Evolutionary conservation across 2,797 vertebrate species (phyloP).

Genomic region (Mormyrus proboscirostris): DNA sequence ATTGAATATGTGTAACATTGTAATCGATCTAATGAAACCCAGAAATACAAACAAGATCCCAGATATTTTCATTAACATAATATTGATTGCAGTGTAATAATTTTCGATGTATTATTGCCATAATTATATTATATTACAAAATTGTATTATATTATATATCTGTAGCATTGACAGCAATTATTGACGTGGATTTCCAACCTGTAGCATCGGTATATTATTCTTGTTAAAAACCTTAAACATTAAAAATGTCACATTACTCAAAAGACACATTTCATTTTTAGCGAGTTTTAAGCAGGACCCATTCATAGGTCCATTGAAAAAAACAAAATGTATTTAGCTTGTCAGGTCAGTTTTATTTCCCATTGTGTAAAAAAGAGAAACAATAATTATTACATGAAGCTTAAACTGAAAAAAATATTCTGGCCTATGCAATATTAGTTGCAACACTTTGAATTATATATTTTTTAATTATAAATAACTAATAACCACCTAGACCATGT

Average conservation of each 20-base stretch:
- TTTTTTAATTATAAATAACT: neutral
- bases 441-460: neutral
- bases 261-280: neutral
- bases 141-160: neutral
- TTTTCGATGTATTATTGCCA: neutral
- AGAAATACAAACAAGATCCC: neutral
- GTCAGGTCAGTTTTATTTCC: neutral
- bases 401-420: neutral
- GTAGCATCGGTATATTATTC: neutral
- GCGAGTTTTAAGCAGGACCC: neutral
- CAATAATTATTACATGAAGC: neutral
- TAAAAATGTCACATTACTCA: neutral
- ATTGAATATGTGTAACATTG: slow-evolving; percentile 24
- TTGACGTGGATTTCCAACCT: neutral
- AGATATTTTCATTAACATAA: neutral
- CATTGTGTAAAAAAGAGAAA: neutral
- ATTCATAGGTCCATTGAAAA: neutral
- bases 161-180: neutral
- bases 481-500: neutral
- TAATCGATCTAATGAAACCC: neutral
- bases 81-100: neutral
- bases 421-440: neutral
- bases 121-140: neutral
- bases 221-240: neutral
- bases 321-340: neutral